Base-by-base conservation (phyloP, 2,888 invertebrate genomes). In the Heterodera filipjevi region DNA sequence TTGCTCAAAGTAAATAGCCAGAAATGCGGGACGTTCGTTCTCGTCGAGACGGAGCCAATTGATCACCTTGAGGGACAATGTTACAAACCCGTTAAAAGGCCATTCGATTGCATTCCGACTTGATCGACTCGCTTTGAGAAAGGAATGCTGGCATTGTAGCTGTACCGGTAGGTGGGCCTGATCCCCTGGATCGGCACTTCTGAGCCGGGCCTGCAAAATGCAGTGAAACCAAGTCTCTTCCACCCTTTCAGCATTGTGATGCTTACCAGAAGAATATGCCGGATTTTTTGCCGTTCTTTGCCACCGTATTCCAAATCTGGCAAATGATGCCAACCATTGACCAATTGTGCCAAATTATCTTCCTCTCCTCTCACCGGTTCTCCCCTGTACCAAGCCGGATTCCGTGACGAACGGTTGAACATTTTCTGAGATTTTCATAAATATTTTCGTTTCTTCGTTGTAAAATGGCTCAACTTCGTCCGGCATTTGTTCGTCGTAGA, bases 1-100 rank as follows among this genome's bases (percentile, higher is more conserved):
- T 74, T 89, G 84, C 39, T 89, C 86, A 59, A 89, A 85, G 80
- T 89, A 89, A 35, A 89, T 82, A 6, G 86, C 84, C 53, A 87
- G 70, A 74, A 85, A 84, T 19, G 79, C 66, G 10, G 89, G 81
- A 74, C 86, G 82, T 66, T 87, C 84, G 39, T 85, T 84, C 33
- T 86, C 84, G 19, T 78, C 76, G 39, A 83, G 33, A 53, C 82
- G 78, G 27, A 83, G 80, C 84, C 84, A 83, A 46, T 83, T 74
- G 53, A 83, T 83, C 49, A 83, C 84, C 82, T 82, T 22, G n/a
- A 59, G 39, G 22, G 2, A 53, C 22, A 53, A 53, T n/a, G 22
- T 39, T 1, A n/a, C n/a, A n/a, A 70, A n/a, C n/a, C n/a, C n/a
- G n/a, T n/a, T n/a, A 70, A 70, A 72, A 74, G 3, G 33, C 19